These are phyloP conservation scores for Steinernema khuongi DNA, from an alignment of 1,140 invertebrate genomes.

Conservation along the genomic window DNA sequence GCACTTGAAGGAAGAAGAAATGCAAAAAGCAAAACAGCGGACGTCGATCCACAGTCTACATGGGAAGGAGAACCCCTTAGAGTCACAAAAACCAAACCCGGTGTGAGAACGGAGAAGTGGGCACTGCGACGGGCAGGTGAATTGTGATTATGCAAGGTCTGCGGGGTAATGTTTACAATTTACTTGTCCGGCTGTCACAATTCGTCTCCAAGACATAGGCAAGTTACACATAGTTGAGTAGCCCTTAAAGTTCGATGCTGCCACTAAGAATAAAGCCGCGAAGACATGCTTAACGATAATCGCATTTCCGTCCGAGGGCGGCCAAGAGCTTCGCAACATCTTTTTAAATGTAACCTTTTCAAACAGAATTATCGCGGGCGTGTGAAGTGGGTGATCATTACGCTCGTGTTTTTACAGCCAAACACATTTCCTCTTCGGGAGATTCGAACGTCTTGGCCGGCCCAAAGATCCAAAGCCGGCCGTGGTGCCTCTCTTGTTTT, in stretches of 20 bases:
- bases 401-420: background rate
- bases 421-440: background rate
- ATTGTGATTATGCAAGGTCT: no score
- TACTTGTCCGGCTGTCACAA: no score
- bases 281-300: background rate
- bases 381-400: conserved; percentile 5
- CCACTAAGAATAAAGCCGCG: background rate
- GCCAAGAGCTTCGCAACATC: background rate
- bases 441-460: background rate
- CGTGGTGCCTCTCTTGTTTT: background rate
- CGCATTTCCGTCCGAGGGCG: background rate
- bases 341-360: conserved; percentile 13
- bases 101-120: no score
- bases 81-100: no score
- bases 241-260: background rate
- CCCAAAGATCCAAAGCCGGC: background rate
- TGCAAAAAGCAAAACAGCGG: background rate
- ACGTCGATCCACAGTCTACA: no score
- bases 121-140: no score
- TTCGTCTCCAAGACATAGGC: no score
- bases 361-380: conserved; percentile 3
- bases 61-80: no score
- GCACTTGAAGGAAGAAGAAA: background rate
- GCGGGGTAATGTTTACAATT: no score
- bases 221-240: background rate